A percentile compares a stretch with the other conserved stretches of the same genome.
phyloP scores from a whole-genome alignment of 1,140 invertebrate genomes.

The Drosophila subobscura region DNA sequence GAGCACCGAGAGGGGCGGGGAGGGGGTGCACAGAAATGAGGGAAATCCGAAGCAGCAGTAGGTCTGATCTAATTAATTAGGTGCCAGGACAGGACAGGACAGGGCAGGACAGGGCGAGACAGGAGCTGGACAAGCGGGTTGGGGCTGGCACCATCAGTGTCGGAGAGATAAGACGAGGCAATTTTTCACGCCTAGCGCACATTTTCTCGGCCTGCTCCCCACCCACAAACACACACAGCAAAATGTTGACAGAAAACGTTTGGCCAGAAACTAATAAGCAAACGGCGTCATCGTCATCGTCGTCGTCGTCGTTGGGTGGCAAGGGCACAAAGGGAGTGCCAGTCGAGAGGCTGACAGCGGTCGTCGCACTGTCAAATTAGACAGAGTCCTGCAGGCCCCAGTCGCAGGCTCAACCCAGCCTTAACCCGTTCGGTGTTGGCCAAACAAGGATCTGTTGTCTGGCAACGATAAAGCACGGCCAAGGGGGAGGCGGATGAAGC shows the following conservation, averaged over 20 bases:
- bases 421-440: constrained; percentile 3
- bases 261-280: constrained; percentile 33
- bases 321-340: no score
- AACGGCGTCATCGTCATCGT: not conserved
- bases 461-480: constrained; percentile 40
- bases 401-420: not conserved
- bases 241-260: constrained; percentile 29
- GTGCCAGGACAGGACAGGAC: constrained; percentile 6
- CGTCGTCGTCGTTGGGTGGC: no score
- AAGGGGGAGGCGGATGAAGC: not conserved
- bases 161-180: constrained; percentile 28
- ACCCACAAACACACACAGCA: not conserved
- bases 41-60: not conserved
- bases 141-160: constrained; percentile 16
- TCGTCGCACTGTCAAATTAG: constrained; percentile 51
- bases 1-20: not conserved
- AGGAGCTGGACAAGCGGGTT: not conserved
- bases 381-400: constrained; percentile 8
- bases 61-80: constrained; percentile 47
- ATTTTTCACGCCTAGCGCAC: constrained; percentile 35
- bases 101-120: not conserved
- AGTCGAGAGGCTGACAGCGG: constrained; percentile 25
- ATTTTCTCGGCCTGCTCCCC: constrained; percentile 11
- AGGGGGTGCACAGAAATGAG: constrained; percentile 1
- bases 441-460: constrained; percentile 30